Evolutionary conservation across 2,888 invertebrate genomes (phyloP).

Genomic region (Entomobrya multifasciata): DNA sequence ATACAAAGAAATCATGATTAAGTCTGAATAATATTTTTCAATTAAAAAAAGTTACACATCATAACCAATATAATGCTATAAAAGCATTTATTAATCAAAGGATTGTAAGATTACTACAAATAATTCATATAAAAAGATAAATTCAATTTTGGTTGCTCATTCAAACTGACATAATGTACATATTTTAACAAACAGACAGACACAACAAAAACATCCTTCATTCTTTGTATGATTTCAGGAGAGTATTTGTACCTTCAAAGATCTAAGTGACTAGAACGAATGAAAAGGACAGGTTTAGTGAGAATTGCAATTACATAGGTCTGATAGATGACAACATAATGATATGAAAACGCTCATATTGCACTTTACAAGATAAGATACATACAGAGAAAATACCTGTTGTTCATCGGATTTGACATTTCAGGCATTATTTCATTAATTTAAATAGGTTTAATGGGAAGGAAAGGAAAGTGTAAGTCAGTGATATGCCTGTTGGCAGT

Average conservation of each 20-base stretch:
- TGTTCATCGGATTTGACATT: constrained; percentile 50
- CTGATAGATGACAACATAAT: constrained; percentile 46
- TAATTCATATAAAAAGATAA: constrained; percentile 26
- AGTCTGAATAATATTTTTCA: no score
- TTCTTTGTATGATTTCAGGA: not conserved
- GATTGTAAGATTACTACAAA: no score
- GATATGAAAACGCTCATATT: constrained; percentile 45
- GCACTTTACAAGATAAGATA: constrained; percentile 12
- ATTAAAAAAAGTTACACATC: no score
- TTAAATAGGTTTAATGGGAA: not conserved
- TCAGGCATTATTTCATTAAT: constrained; percentile 35
- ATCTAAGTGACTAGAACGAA: constrained; percentile 47
- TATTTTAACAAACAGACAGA: no score
- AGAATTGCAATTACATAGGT: constrained; percentile 48
- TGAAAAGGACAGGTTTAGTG: constrained; percentile 59
- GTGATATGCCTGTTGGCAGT: no score
- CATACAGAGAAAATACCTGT: constrained; percentile 26
- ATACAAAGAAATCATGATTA: no score
- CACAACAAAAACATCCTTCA: constrained; percentile 30
- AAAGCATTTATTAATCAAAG: no score
- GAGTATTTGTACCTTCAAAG: constrained; percentile 4
- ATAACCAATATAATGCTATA: no score
- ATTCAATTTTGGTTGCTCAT: constrained; percentile 34
- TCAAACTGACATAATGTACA: constrained; percentile 55
- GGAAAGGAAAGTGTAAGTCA: not conserved